These are phyloP conservation scores for Heliocidaris tuberculata DNA, from an alignment of 35 echinoderm and acorn worm species.

Conservation along the genomic window DNA sequence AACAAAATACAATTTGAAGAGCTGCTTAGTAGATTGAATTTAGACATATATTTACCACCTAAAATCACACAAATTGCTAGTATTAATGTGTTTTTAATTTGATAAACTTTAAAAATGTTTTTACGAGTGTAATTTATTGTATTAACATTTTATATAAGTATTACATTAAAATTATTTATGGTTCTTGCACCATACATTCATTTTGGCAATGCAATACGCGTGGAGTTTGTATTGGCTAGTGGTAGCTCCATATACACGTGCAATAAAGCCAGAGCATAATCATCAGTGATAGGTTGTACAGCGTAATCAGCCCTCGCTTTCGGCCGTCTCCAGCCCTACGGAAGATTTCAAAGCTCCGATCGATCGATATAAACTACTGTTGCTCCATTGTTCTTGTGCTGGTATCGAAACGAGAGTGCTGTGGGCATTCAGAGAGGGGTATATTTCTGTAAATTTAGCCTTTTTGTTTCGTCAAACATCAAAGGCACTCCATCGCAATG, in stretches of 20 bases:
- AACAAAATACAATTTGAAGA: no score
- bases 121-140: neutral
- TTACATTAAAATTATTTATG: no score
- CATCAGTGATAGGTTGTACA: neutral
- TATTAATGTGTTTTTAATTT: no score
- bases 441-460: neutral
- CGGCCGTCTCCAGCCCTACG: neutral
- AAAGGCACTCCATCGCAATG: neutral
- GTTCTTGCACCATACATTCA: neutral
- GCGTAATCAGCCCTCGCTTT: neutral
- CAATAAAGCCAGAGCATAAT: neutral
- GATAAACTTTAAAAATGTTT: neutral
- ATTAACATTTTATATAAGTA: neutral
- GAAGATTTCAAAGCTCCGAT: neutral
- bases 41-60: no score
- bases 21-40: no score
- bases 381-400: neutral
- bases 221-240: conserved; percentile 40
- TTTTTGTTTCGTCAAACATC: neutral
- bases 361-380: neutral
- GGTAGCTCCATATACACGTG: neutral
- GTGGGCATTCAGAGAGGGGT: neutral
- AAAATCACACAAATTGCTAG: no score
- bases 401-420: neutral
- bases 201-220: conserved; percentile 20